Conservation (phyloP, 2,113 vertebrate species). For the Nicator chloris region DNA sequence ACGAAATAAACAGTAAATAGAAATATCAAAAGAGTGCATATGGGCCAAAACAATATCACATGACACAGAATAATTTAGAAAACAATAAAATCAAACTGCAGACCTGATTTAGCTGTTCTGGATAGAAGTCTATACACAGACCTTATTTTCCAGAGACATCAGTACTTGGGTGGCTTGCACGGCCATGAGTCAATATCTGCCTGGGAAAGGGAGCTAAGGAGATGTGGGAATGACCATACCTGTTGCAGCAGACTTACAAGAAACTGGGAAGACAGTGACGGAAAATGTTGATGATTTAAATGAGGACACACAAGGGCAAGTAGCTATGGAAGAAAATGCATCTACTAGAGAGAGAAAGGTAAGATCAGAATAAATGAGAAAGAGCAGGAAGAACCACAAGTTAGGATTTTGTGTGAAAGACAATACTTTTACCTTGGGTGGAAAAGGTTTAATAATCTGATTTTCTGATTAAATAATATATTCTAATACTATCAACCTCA, state of each 20-base stretch:
- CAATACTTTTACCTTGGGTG: background rate
- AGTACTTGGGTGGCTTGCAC: background rate
- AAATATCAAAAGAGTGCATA: background rate
- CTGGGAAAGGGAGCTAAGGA: background rate
- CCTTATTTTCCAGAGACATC: background rate
- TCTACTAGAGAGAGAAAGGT: background rate
- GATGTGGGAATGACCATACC: background rate
- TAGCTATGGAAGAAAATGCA: background rate
- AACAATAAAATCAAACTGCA: background rate
- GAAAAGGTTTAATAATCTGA: background rate
- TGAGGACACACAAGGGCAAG: background rate
- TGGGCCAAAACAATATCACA: background rate
- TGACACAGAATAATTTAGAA: background rate
- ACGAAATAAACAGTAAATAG: background rate
- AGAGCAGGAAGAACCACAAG: background rate
- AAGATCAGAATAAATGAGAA: background rate
- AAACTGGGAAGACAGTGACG: background rate
- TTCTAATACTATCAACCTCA: background rate
- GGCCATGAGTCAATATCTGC: background rate
- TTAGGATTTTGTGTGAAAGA: background rate
- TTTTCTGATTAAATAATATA: background rate
- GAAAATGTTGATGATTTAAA: background rate
- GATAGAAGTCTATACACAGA: background rate
- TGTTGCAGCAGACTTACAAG: background rate
- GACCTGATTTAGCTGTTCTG: background rate